Conservation (phyloP, 2,113 vertebrate genomes). For the Tragulus kanchil region DNA sequence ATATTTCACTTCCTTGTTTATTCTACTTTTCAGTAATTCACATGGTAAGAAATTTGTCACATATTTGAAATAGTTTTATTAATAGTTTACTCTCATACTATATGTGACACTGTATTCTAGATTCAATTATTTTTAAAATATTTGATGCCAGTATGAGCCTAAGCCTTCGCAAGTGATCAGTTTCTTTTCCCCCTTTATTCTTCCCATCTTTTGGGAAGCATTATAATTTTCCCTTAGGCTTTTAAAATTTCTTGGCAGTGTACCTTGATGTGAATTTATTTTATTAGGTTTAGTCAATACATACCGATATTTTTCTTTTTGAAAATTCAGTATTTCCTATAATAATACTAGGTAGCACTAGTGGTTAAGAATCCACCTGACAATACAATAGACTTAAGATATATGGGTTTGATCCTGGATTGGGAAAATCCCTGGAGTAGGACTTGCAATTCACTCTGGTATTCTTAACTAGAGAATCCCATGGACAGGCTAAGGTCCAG, state of each 20-base stretch:
- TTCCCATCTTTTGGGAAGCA: background rate
- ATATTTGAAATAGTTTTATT: background rate
- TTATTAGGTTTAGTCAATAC: background rate
- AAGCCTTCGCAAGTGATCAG: background rate
- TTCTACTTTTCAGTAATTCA: background rate
- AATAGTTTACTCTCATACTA: background rate
- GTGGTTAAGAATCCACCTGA: background rate
- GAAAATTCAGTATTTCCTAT: background rate
- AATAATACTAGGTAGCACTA: background rate
- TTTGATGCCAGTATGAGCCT: background rate
- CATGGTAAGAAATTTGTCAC: background rate
- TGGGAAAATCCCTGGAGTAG: too few species aligned
- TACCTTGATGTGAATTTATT: background rate
- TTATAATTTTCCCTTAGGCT: background rate
- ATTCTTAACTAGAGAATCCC: too few species aligned
- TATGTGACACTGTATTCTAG: background rate
- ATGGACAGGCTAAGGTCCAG: too few species aligned
- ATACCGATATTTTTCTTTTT: background rate
- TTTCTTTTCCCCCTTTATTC: background rate
- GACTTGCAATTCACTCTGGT: too few species aligned
- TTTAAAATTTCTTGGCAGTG: background rate
- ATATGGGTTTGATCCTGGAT: background rate
- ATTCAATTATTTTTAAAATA: background rate
- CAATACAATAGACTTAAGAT: background rate
- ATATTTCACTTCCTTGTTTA: background rate